These are phyloP conservation scores for Solenopsis invicta DNA, from an alignment of 1,140 invertebrate genomes.

Conservation along the genomic window DNA sequence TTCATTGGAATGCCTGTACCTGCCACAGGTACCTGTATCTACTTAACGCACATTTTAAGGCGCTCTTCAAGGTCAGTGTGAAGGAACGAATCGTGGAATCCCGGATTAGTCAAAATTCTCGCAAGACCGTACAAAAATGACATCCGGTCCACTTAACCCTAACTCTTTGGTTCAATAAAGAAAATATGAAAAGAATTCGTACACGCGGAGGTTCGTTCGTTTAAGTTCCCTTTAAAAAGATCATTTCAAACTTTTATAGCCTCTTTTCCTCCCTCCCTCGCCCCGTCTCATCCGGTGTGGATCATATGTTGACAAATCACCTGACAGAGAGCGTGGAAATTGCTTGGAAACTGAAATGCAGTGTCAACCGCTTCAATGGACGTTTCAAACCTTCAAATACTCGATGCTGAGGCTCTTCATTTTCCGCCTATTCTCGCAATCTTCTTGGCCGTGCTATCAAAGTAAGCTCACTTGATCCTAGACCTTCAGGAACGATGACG, in stretches of 20 bases:
- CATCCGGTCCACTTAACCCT: no score
- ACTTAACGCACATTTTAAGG: conserved; percentile 4
- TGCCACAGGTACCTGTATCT: conserved; percentile 15
- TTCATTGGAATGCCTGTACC: conserved; percentile 19
- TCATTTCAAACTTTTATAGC: conserved; percentile 11
- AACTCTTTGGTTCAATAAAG: neutral
- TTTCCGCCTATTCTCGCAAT: conserved; percentile 60
- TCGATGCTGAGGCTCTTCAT: conserved; percentile 37
- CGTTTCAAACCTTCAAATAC: conserved; percentile 45
- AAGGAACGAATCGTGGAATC: neutral
- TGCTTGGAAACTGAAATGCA: neutral
- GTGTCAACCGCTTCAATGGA: conserved; percentile 41
- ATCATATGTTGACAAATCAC: conserved; percentile 34
- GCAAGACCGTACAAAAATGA: neutral
- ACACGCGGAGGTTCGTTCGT: neutral
- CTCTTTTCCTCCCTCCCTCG: neutral
- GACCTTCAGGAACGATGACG: conserved; percentile 54
- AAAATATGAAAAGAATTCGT: neutral
- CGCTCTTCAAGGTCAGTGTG: neutral
- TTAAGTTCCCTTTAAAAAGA: neutral
- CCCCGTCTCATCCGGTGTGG: neutral
- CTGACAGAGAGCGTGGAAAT: conserved; percentile 40
- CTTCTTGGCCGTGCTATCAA: neutral
- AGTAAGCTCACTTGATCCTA: conserved; percentile 36
- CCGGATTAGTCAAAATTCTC: conserved; percentile 16